These are phyloP conservation scores for Ethmia dodecea DNA, from an alignment of 2,888 invertebrate species.

Conservation along the genomic window DNA sequence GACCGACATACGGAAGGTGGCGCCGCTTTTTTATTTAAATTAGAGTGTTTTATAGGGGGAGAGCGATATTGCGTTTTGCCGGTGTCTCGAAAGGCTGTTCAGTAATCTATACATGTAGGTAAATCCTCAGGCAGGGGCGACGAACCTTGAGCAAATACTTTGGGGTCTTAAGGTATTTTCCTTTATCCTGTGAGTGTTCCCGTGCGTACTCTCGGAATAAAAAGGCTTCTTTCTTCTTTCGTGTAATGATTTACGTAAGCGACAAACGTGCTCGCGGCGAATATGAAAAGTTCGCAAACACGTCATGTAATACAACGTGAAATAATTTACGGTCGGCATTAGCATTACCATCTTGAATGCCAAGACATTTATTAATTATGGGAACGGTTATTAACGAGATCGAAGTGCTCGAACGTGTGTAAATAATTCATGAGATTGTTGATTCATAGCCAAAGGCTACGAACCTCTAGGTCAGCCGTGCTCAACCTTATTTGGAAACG, in stretches of 20 bases:
- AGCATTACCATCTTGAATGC: conserved; percentile 13
- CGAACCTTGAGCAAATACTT: conserved; percentile 52
- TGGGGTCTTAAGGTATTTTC: conserved; percentile 42
- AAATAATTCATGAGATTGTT: conserved; percentile 56
- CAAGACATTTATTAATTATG: conserved; percentile 19
- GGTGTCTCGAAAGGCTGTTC: conserved; percentile 63
- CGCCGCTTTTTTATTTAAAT: conserved; percentile 78
- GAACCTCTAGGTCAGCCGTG: no score
- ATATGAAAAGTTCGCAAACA: no score
- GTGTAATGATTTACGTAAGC: conserved; percentile 26
- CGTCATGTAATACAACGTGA: conserved; percentile 16
- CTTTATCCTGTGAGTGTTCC: conserved; percentile 37
- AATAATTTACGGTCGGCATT: conserved; percentile 9
- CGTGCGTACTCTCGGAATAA: conserved; percentile 31
- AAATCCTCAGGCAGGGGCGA: conserved; percentile 46
- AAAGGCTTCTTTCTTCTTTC: conserved; percentile 25
- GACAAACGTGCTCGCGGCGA: conserved; percentile 14
- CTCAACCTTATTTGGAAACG: no score
- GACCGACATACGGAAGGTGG: conserved; percentile 77
- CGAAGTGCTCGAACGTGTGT: conserved; percentile 31
- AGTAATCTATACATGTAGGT: conserved; percentile 58
- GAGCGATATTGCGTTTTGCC: conserved; percentile 75
- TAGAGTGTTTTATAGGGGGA: conserved; percentile 77
- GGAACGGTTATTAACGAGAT: conserved; percentile 34
- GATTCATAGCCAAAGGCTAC: conserved; percentile 51